phyloP scores from a whole-genome alignment of 2,888 invertebrate genomes.

The Coleophora flavipennella region DNA sequence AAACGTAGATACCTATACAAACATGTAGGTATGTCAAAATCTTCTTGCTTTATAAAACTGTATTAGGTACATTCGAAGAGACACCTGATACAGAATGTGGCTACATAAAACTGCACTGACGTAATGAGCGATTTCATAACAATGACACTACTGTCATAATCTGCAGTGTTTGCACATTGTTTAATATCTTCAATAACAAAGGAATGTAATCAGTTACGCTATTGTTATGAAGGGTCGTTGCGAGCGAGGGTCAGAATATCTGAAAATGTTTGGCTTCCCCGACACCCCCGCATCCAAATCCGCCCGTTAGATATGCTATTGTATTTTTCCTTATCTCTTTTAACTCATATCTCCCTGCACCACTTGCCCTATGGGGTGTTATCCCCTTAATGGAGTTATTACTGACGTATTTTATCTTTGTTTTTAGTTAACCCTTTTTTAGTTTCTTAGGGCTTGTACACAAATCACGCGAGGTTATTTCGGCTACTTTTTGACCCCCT shows the following conservation, averaged over 20 bases:
- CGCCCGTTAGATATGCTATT: constrained; percentile 41
- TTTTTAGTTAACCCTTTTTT: constrained; percentile 20
- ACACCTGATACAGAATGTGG: background rate
- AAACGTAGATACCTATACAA: no score
- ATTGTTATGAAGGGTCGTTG: constrained; percentile 41
- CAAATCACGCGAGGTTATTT: no score
- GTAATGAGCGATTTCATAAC: background rate
- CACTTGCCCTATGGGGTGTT: constrained; percentile 48
- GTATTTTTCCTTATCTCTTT: constrained; percentile 45
- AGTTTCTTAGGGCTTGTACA: no score
- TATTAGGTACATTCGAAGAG: constrained; percentile 9
- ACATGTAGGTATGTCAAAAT: background rate
- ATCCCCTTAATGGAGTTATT: constrained; percentile 67
- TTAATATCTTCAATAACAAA: constrained; percentile 50
- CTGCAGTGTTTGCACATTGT: constrained; percentile 40
- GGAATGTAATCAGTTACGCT: constrained; percentile 56
- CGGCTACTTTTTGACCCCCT: no score
- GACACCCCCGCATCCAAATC: constrained; percentile 27
- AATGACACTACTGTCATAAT: no score
- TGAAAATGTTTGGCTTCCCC: constrained; percentile 40
- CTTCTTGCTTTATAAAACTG: constrained; percentile 3
- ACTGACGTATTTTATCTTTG: constrained; percentile 47
- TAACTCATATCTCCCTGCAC: constrained; percentile 31
- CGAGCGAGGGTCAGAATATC: constrained; percentile 42
- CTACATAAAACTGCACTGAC: background rate